These are phyloP conservation scores for Zhuqinia jingwanae DNA, from an alignment of 2,888 invertebrate species.

Conservation along the genomic window DNA sequence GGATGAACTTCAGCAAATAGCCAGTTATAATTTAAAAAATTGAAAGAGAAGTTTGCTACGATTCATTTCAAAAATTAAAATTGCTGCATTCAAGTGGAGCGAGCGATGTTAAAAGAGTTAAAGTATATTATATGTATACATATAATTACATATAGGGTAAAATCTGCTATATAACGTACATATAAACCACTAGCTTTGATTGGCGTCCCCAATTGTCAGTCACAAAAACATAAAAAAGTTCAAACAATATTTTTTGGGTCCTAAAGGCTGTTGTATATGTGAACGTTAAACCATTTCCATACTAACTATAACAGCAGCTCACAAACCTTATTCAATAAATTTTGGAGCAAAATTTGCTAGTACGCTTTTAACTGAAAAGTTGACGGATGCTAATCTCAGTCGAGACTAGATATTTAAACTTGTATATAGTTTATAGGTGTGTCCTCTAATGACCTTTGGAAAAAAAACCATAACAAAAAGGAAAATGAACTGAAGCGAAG, in stretches of 20 bases:
- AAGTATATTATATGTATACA: background rate
- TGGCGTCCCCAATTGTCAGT: conserved; percentile 6
- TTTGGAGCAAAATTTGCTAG: background rate
- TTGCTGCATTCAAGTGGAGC: conserved; percentile 6
- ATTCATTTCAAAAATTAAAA: conserved; percentile 40
- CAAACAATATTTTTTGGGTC: conserved; percentile 9
- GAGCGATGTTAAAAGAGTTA: background rate
- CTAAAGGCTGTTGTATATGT: background rate
- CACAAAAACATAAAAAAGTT: background rate
- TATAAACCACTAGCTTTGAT: background rate
- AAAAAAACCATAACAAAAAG: conserved; percentile 25
- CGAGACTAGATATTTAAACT: background rate
- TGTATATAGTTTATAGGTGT: conserved; percentile 38
- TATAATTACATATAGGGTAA: background rate
- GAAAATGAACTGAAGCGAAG: conserved; percentile 10
- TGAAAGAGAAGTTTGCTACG: conserved; percentile 29
- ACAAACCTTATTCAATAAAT: background rate
- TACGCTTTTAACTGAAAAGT: background rate
- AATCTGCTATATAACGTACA: background rate
- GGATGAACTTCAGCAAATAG: conserved; percentile 21
- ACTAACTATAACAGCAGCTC: too few relatives aligned
- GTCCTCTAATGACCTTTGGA: conserved; percentile 55
- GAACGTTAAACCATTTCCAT: too few relatives aligned
- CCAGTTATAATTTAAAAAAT: background rate
- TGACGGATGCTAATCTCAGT: conserved; percentile 2